These are phyloP conservation scores for Pachyseris speciosa DNA, from an alignment of 64 coral and sea anemone genomes.

Conservation along the genomic window DNA sequence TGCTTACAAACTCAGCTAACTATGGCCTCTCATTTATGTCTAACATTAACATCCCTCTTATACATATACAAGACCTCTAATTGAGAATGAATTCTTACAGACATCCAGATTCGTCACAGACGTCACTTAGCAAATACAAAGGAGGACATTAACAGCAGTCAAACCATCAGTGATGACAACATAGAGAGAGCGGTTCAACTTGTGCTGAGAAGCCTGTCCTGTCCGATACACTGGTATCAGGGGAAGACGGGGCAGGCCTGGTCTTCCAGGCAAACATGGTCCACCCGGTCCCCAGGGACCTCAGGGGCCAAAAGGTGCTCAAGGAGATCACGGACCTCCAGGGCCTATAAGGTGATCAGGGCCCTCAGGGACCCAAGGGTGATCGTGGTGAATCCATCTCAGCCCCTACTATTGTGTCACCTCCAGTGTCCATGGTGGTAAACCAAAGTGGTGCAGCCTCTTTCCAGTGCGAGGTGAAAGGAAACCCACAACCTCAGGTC, in stretches of 20 bases:
- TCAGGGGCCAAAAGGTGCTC: not conserved
- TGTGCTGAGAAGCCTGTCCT: no score
- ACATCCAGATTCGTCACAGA: no score
- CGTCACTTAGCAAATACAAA: no score
- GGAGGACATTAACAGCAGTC: no score
- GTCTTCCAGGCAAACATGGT: conserved; percentile 44
- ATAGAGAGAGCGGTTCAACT: no score
- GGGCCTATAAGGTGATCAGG: conserved; percentile 39
- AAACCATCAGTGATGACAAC: no score
- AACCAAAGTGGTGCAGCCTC: conserved; percentile 45
- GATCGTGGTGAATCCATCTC: conserved; percentile 41
- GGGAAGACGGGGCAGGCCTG: conserved; percentile 31
- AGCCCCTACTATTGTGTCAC: conserved; percentile 31
- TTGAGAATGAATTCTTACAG: no score
- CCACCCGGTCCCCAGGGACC: conserved; percentile 21
- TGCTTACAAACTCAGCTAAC: no score
- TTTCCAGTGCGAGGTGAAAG: conserved; percentile 60
- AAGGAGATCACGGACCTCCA: conserved; percentile 35
- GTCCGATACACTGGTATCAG: no score
- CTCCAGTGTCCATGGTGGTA: conserved; percentile 12
- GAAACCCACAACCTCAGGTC: conserved; percentile 48
- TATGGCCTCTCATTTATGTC: no score
- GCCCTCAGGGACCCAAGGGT: conserved; percentile 55
- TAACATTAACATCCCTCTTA: no score
- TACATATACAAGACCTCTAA: no score